phyloP scores from a whole-genome alignment of 2,113 vertebrate genomes.

The Malurus melanocephalus region DNA sequence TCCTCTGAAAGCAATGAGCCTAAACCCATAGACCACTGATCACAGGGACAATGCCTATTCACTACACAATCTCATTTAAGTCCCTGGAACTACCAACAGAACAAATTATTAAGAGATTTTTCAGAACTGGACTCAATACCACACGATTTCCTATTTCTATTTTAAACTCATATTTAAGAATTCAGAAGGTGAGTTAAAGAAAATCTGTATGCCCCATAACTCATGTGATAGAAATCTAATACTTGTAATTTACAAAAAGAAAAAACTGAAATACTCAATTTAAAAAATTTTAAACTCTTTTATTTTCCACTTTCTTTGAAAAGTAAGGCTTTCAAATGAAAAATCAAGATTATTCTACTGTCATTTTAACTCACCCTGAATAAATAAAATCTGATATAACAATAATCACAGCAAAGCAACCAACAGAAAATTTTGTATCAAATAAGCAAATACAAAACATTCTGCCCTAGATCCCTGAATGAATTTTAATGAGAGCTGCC shows the following conservation, averaged over 20 bases:
- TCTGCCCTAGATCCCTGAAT: not conserved
- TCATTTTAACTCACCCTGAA: not conserved
- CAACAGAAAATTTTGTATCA: not conserved
- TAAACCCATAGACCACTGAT: not conserved
- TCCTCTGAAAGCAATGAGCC: conserved; percentile 38
- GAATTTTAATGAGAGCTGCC: not conserved
- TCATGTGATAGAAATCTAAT: not conserved
- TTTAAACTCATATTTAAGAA: not conserved
- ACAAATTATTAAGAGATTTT: not conserved
- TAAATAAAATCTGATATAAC: not conserved
- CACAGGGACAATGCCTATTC: not conserved
- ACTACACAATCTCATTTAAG: not conserved
- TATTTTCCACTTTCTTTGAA: not conserved
- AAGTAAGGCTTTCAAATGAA: not conserved
- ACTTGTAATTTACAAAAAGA: not conserved
- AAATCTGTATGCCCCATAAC: not conserved
- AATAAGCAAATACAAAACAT: not conserved
- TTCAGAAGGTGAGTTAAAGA: not conserved
- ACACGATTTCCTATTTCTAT: not conserved
- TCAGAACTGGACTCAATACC: not conserved
- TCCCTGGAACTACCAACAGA: not conserved
- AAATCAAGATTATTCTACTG: not conserved
- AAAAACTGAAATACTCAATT: not conserved
- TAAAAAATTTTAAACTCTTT: not conserved
- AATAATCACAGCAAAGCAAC: not conserved